Base-by-base conservation (phyloP, 2,797 vertebrate species). In the Sebastes trivittatus region DNA sequence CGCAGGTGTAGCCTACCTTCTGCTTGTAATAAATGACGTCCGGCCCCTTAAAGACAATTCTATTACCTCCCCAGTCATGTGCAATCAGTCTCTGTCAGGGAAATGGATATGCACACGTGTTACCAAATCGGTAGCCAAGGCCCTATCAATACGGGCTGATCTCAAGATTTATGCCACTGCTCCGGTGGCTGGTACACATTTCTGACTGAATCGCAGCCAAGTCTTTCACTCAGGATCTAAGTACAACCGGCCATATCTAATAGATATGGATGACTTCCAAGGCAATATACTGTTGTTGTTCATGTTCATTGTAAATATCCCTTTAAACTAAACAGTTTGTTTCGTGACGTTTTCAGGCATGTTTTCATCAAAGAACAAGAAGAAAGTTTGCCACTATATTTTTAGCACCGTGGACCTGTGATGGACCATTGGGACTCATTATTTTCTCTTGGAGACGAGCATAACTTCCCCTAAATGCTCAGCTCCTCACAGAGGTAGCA, bases 41-140 rank as follows among this genome's bases (percentile, higher is more conserved):
- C 90, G 81, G 90, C 87, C 87, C 75, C 89, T 94, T 95, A 95
- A 96, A 96, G 95, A 96, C 96, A 96, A 95, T 94, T 95, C 95
- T 95, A 96, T 95, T 96, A 96, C 95, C 94, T 94, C 91, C 88
- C 73, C 84, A 89, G 90, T 93, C 92, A 86, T 92, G 88, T 92
- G 92, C 88, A 89, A 96, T 96, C 94, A 92, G 90, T 96, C 95
- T 94, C 91, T 96, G 95, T 95, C 95, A 93, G 82, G 91, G 80
- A 94, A 94, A 95, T 94, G 93, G 94, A 95, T 95, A 95, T 94
- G 90, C 93, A 94, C 92, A 94, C 81, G 89, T 95, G 94, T 94
- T 94, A 93, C 93, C 94, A 95, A 94, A 96, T 95, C 92, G 88
- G 90, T 95, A 93, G 93, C 89, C 91, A 90, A 94, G 91, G 89